These are phyloP conservation scores for Uromys caudimaculatus DNA, from an alignment of 2,797 vertebrate genomes.

Conservation along the genomic window DNA sequence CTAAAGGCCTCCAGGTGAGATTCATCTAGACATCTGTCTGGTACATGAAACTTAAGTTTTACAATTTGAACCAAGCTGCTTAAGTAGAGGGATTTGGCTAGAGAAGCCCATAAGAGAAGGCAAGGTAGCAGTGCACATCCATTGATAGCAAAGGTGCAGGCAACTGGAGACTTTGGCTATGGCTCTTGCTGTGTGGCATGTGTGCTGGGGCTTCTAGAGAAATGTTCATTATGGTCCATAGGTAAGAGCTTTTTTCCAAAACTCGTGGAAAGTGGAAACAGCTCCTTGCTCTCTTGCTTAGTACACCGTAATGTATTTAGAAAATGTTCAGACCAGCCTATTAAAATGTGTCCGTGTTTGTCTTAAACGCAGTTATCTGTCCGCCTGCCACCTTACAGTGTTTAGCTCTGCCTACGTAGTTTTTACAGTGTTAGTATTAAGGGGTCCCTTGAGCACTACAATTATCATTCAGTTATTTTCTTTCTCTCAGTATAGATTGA, in stretches of 20 bases:
- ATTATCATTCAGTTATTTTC: not conserved
- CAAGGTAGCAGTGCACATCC: not conserved
- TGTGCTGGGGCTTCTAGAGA: not conserved
- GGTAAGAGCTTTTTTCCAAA: not conserved
- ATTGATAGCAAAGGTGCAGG: not conserved
- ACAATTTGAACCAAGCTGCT: not conserved
- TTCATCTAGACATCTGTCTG: not conserved
- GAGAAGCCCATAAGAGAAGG: not conserved
- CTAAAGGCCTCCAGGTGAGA: constrained; percentile 47
- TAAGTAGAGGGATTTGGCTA: not conserved
- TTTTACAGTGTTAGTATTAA: not conserved
- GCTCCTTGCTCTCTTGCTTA: not conserved
- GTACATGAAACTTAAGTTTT: constrained; percentile 33
- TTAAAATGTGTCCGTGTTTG: not conserved
- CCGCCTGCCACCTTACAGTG: not conserved
- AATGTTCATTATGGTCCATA: not conserved
- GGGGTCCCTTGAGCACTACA: not conserved
- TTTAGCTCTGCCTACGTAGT: not conserved
- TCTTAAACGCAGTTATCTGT: not conserved
- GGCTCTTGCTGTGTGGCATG: not conserved
- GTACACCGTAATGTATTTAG: not conserved
- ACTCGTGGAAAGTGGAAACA: constrained; percentile 5
- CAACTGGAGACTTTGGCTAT: not conserved
- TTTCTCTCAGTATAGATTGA: not conserved
- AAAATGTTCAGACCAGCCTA: not conserved